Conservation (phyloP, 35 echinoderm and acorn worm genomes). For the Lytechinus pictus region DNA sequence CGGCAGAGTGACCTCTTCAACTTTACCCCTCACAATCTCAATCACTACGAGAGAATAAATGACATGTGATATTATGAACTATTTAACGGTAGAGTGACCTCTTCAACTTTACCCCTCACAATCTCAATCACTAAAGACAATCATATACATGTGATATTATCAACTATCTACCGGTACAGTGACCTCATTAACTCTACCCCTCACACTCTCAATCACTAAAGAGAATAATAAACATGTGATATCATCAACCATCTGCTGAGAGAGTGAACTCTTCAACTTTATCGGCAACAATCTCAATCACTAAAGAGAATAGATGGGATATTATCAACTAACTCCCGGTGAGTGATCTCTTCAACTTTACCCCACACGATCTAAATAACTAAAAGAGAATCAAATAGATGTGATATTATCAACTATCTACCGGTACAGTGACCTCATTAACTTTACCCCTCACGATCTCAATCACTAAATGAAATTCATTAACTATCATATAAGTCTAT, state of each 20-base stretch:
- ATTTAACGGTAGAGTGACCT: conserved; percentile 76
- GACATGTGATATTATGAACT: conserved; percentile 69
- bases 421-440: too few relatives aligned
- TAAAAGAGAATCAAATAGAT: too few relatives aligned
- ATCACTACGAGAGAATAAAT: conserved; percentile 62
- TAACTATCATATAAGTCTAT: too few relatives aligned
- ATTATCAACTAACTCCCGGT: too few relatives aligned
- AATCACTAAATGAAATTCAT: too few relatives aligned
- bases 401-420: too few relatives aligned
- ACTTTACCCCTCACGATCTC: too few relatives aligned
- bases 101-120: conserved; percentile 93
- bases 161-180: neutral
- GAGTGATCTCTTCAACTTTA: too few relatives aligned
- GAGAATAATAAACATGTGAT: neutral
- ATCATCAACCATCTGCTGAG: too few relatives aligned
- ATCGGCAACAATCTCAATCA: conserved; percentile 39
- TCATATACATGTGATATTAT: neutral
- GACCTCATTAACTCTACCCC: too few relatives aligned
- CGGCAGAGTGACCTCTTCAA: conserved; percentile 88
- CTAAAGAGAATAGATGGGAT: conserved; percentile 22
- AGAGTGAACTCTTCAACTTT: neutral
- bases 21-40: conserved; percentile 85
- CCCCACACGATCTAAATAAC: too few relatives aligned
- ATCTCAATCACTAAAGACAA: conserved; percentile 71
- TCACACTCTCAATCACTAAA: conserved; percentile 66